These are phyloP conservation scores for Amiota communis DNA, from an alignment of 2,888 invertebrate genomes.

Conservation along the genomic window DNA sequence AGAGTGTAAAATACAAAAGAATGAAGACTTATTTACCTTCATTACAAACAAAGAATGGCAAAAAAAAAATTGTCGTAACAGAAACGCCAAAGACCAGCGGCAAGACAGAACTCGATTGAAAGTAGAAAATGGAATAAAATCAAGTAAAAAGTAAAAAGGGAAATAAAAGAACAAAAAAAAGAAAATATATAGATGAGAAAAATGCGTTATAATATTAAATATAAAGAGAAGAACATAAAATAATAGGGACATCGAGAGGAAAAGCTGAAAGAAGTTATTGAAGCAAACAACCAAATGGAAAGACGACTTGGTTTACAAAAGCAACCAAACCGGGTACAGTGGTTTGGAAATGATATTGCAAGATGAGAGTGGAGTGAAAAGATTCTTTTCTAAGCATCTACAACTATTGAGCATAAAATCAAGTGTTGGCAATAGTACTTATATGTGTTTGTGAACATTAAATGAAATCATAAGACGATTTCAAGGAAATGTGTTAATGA, in stretches of 20 bases:
- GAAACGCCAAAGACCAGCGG: slow-evolving; percentile 3
- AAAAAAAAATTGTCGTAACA: slow-evolving; percentile 8
- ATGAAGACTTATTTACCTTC: not conserved
- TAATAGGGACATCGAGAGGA: not conserved
- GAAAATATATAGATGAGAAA: not conserved
- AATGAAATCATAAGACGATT: too few species aligned
- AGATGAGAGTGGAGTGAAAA: too few species aligned
- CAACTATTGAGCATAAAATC: too few species aligned
- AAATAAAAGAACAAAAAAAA: not conserved
- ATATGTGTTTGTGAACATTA: too few species aligned
- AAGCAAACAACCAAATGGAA: too few species aligned
- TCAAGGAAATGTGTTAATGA: too few species aligned
- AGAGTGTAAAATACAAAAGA: not conserved
- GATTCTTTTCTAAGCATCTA: too few species aligned
- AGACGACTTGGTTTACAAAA: too few species aligned
- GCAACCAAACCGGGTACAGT: too few species aligned
- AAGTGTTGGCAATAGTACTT: too few species aligned
- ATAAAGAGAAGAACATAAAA: not conserved
- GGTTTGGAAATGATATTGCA: too few species aligned
- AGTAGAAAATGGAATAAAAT: slow-evolving; percentile 10
- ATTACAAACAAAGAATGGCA: not conserved
- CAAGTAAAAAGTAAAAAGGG: not conserved
- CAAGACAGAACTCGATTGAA: not conserved
- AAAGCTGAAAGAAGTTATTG: not conserved
- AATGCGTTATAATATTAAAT: slow-evolving; percentile 11